Evolutionary conservation across 2,797 vertebrate species (phyloP), one percentile per base, ranked within the genome.

Genomic region (Gymnopithys bicolor): DNA sequence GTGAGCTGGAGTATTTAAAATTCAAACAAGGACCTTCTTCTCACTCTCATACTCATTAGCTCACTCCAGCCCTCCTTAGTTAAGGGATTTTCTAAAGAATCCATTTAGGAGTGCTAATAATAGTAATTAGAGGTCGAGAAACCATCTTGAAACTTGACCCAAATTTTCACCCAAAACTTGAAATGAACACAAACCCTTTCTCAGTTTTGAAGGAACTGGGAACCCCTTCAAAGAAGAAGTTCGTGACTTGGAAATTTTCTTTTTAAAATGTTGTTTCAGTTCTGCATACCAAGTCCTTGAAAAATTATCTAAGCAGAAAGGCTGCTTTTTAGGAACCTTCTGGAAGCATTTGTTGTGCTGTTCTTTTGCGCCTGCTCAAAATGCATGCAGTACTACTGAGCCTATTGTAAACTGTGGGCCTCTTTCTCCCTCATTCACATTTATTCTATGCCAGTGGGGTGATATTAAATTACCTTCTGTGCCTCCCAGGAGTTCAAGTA

Each of bases 71-170:
- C 56, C 55, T 96, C 92, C 93, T 92, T 95, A 96, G 93, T 93
- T 84, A 93, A 84, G 83, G 87, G 91, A 89, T 95, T 97, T 97
- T 97, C 95, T 97, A 97, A 96, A 96, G 96, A 91, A 84, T 90
- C 89, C 71, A 95, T 96, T 96, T 96, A 96, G 59, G 59, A 96
- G 56, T 87, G 92, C 88, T 97, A 97, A 97, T 97, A 97, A 97
- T 97, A 96, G 96, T 95, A 97, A 97, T 97, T 97, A 97, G 96
- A 89, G 92, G 96, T 97, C 82, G 77, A 97, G 96, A 97, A 97
- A 97, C 96, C 96, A 96, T 96, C 95, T 96, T 97, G 97, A 95
- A 97, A 96, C 86, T 93, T 97, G 96, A 97, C 95, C 95, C 96
- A 96, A 94, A 96, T 97, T 96, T 95, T 97, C 95, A 96, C 90